Percentiles rank a stretch among this genome's conserved stretches.
Conservation (phyloP, 2,888 invertebrate species). For the Xylocampa areola region DNA sequence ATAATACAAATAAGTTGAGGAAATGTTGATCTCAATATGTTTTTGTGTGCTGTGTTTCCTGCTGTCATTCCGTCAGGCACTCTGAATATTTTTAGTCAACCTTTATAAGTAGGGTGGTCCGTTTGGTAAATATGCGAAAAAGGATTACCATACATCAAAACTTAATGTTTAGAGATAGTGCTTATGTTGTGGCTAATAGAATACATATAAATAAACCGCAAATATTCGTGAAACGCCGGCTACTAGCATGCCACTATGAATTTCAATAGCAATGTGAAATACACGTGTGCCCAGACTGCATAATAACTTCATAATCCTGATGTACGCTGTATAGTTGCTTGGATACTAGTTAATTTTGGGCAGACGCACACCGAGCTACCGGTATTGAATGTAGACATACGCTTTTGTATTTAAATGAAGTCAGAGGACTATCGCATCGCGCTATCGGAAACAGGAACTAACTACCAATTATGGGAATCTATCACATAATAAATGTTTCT, state of each 20-base stretch:
- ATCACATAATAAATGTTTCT: constrained; percentile 55
- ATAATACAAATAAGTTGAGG: not conserved
- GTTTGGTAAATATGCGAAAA: too few relatives aligned
- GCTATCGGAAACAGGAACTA: constrained; percentile 82
- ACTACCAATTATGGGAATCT: constrained; percentile 66
- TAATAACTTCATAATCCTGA: constrained; percentile 53
- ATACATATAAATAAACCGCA: constrained; percentile 39
- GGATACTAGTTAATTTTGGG: constrained; percentile 56
- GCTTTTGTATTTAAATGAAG: constrained; percentile 83
- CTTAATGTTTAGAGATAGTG: constrained; percentile 8
- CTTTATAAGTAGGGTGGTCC: too few relatives aligned
- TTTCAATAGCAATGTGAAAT: constrained; percentile 41
- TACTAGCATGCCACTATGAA: constrained; percentile 24
- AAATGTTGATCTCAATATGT: too few relatives aligned
- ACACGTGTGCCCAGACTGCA: constrained; percentile 51
- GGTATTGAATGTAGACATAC: constrained; percentile 62
- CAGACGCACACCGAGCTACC: constrained; percentile 58
- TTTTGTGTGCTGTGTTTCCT: too few relatives aligned
- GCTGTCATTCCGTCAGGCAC: too few relatives aligned
- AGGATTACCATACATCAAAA: too few relatives aligned
- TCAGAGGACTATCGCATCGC: constrained; percentile 65
- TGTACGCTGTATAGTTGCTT: constrained; percentile 16
- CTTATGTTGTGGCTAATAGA: constrained; percentile 35
- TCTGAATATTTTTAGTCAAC: too few relatives aligned
- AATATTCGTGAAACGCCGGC: constrained; percentile 32